Percentiles rank a stretch among this genome's conserved stretches.
Conservation (phyloP, 2,888 invertebrate species). For the Pimpla rufipes region DNA sequence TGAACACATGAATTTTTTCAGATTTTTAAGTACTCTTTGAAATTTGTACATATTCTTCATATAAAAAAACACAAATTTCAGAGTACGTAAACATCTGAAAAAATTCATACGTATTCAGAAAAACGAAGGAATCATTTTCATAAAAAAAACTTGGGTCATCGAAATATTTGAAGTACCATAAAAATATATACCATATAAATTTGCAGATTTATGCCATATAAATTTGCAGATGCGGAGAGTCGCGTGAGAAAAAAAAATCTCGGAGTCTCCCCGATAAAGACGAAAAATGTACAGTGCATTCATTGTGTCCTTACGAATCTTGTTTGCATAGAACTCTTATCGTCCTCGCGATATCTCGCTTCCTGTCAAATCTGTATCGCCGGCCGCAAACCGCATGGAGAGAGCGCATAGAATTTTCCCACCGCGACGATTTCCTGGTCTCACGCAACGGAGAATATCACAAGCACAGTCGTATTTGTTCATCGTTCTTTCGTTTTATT, state of each 20-base stretch:
- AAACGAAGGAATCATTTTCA: too few species aligned
- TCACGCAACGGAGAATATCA: background rate
- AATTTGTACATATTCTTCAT: too few species aligned
- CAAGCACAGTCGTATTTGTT: slow-evolving; percentile 8
- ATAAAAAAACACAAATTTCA: too few species aligned
- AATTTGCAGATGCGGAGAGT: background rate
- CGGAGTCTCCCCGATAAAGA: too few species aligned
- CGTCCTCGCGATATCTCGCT: slow-evolving; percentile 48
- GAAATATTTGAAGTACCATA: too few species aligned
- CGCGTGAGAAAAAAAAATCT: slow-evolving; percentile 20
- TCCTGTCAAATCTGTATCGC: slow-evolving; percentile 50
- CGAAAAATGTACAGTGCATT: slow-evolving; percentile 28
- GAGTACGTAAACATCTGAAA: too few species aligned
- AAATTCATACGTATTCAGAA: too few species aligned
- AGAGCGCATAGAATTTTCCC: slow-evolving; percentile 26
- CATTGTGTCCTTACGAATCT: slow-evolving; percentile 45
- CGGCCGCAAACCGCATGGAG: slow-evolving; percentile 38
- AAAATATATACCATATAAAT: background rate
- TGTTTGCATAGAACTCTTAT: slow-evolving; percentile 42
- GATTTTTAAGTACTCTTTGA: too few species aligned
- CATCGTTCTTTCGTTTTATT: slow-evolving; percentile 42
- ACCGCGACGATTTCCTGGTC: background rate
- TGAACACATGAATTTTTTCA: too few species aligned
- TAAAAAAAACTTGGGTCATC: too few species aligned
- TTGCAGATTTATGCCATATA: background rate